Evolutionary conservation across 2,113 vertebrate genomes (phyloP).

Genomic region (Eulemur macaco): DNA sequence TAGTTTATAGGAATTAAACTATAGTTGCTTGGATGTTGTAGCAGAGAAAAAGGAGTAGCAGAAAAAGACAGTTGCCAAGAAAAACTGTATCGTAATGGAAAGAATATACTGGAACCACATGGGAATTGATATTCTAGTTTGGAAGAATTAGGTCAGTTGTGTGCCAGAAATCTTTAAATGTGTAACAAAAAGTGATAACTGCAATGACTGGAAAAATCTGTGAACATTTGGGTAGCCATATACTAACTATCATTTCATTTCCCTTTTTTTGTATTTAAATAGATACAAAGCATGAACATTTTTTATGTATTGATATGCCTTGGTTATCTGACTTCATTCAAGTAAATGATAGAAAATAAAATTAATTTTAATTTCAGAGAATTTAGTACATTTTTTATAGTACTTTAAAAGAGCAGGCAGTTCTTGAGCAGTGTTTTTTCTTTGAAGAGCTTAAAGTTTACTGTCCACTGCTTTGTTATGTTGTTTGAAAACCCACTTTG

Average conservation of each 20-base stretch:
- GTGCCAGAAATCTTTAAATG: background rate
- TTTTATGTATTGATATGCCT: background rate
- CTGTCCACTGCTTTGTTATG: background rate
- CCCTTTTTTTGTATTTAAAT: background rate
- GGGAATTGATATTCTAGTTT: background rate
- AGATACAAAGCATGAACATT: background rate
- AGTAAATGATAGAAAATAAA: constrained; percentile 7
- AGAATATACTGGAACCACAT: background rate
- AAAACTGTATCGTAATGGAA: background rate
- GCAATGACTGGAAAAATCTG: background rate
- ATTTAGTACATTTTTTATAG: background rate
- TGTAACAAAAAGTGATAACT: background rate
- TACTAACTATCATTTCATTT: background rate
- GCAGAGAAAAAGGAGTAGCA: background rate
- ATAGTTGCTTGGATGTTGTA: background rate
- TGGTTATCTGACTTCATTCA: constrained; percentile 13
- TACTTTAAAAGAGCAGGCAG: background rate
- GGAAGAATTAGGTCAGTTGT: constrained; percentile 13
- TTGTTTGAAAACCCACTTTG: background rate
- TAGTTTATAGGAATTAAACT: background rate
- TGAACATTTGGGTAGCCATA: background rate
- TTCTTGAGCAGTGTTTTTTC: background rate
- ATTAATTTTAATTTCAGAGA: background rate
- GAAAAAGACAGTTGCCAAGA: constrained; percentile 1
- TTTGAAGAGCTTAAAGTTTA: background rate